phyloP scores from a whole-genome alignment of 2,888 invertebrate species.

The Nymphalis c-album region DNA sequence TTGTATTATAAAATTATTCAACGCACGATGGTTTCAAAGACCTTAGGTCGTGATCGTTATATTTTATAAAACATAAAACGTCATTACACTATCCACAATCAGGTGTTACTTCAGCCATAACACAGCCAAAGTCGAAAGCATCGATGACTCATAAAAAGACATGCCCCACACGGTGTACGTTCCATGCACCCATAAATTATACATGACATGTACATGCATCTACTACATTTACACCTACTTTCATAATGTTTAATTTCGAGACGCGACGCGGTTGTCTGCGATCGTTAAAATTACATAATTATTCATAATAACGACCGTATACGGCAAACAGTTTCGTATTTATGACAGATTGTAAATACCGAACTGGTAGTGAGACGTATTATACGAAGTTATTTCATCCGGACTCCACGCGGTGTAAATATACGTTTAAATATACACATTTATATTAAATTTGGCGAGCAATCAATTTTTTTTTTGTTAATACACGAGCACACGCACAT shows the following conservation, averaged over 20 bases:
- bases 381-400: slow-evolving; percentile 32
- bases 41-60: slow-evolving; percentile 3
- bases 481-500: no score
- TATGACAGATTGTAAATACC: slow-evolving; percentile 57
- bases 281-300: slow-evolving; percentile 69
- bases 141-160: slow-evolving; percentile 55
- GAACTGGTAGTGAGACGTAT: slow-evolving; percentile 32
- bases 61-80: slow-evolving; percentile 22
- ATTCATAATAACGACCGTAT: slow-evolving; percentile 67
- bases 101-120: slow-evolving; percentile 61
- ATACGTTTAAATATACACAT: no score
- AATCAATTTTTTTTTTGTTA: no score
- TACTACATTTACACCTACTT: slow-evolving; percentile 52
- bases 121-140: slow-evolving; percentile 50
- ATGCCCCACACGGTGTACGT: slow-evolving; percentile 48
- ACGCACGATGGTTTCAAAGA: not conserved
- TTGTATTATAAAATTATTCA: not conserved
- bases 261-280: slow-evolving; percentile 52
- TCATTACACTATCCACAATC: slow-evolving; percentile 38
- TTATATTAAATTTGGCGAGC: no score
- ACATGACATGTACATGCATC: slow-evolving; percentile 41
- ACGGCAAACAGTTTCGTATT: slow-evolving; percentile 68
- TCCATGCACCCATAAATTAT: slow-evolving; percentile 54
- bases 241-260: slow-evolving; percentile 59
- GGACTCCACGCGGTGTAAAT: slow-evolving; percentile 20